These are phyloP conservation scores for Fukomys damarensis DNA, from an alignment of 2,113 vertebrate genomes.

Conservation along the genomic window DNA sequence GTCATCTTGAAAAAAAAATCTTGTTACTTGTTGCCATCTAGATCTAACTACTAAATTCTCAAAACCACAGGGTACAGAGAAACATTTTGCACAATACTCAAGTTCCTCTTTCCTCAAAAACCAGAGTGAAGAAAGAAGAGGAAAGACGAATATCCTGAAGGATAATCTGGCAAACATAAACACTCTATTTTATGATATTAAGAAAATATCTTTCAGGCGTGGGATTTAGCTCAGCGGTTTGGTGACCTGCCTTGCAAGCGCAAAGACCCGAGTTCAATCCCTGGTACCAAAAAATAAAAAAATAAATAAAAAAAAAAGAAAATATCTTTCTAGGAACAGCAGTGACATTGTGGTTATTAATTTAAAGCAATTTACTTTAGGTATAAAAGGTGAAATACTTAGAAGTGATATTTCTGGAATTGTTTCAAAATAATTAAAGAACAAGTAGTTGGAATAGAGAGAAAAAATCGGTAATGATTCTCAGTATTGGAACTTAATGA, in stretches of 20 bases:
- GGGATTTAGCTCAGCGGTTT: too few relatives aligned
- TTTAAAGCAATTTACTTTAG: not conserved
- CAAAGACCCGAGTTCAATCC: too few relatives aligned
- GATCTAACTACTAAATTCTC: not conserved
- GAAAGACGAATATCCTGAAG: not conserved
- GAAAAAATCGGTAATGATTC: not conserved
- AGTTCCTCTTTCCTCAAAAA: not conserved
- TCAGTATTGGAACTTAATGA: not conserved
- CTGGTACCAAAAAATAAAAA: too few relatives aligned
- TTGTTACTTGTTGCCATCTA: not conserved
- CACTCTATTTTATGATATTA: not conserved
- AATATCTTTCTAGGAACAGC: not conserved
- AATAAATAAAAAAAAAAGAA: too few relatives aligned
- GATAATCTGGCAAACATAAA: not conserved
- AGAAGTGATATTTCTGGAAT: not conserved
- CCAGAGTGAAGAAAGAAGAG: too few relatives aligned
- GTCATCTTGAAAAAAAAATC: not conserved
- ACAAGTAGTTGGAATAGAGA: not conserved
- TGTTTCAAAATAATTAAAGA: slow-evolving; percentile 1
- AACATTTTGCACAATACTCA: not conserved
- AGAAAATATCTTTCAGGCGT: too few relatives aligned
- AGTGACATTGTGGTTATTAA: not conserved
- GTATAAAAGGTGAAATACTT: not conserved
- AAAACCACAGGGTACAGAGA: not conserved
- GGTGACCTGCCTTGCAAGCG: too few relatives aligned